These are phyloP conservation scores for Orchesella cincta DNA, from an alignment of 1,140 invertebrate genomes.

Conservation along the genomic window DNA sequence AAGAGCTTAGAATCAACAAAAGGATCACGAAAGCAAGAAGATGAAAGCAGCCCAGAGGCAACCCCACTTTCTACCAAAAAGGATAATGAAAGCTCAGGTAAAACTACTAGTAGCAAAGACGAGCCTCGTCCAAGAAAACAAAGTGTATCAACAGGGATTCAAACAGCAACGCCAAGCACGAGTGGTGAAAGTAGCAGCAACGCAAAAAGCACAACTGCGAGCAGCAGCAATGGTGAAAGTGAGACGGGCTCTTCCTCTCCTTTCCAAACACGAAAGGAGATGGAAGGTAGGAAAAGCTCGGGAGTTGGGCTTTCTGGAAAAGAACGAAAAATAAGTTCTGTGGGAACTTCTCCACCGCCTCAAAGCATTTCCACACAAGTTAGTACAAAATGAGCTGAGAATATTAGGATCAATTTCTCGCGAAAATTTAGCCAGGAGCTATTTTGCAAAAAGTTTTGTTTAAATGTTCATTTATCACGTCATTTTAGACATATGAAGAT, in stretches of 20 bases:
- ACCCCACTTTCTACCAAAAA: no score
- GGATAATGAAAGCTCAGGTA: no score
- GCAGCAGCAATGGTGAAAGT: slow-evolving; percentile 10
- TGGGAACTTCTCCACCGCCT: slow-evolving; percentile 79
- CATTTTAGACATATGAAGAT: slow-evolving; percentile 25
- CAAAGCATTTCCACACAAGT: slow-evolving; percentile 85
- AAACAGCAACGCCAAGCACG: background rate
- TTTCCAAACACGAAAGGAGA: slow-evolving; percentile 2
- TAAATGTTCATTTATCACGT: background rate
- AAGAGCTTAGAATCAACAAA: no score
- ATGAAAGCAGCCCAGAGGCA: no score
- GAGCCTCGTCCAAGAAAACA: background rate
- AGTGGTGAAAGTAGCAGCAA: slow-evolving; percentile 13
- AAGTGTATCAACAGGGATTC: background rate
- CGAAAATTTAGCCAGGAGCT: no score
- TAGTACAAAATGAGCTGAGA: slow-evolving; percentile 46
- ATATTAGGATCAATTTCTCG: background rate
- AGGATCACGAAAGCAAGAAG: no score
- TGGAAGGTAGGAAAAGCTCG: background rate
- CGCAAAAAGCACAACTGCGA: background rate
- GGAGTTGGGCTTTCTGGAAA: background rate
- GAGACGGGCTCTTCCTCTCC: background rate
- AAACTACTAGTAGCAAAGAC: no score
- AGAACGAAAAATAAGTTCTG: slow-evolving; percentile 56
- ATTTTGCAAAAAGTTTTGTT: background rate